phyloP scores from a whole-genome alignment of 1,140 invertebrate genomes.

The Atta colombica region DNA sequence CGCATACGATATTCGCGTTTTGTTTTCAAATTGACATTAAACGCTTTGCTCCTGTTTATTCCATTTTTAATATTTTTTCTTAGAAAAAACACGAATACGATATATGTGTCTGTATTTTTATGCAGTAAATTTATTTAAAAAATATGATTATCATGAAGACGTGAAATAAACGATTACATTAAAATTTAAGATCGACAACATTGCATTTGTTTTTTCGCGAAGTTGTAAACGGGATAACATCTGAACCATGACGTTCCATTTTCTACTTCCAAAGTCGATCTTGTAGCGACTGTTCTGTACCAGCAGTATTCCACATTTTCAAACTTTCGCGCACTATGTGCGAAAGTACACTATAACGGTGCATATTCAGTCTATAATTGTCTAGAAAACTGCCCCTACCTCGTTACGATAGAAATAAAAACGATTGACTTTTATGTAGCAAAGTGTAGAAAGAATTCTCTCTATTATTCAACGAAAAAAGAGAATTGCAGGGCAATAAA shows the following conservation, averaged over 20 bases:
- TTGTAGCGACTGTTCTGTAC: slow-evolving; percentile 52
- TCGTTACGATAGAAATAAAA: slow-evolving; percentile 67
- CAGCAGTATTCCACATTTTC: slow-evolving; percentile 62
- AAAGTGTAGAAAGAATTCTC: not conserved
- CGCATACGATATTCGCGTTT: not conserved
- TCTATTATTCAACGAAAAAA: slow-evolving; percentile 28
- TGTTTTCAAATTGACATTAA: not conserved
- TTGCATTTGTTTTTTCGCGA: not conserved
- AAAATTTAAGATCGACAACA: not conserved
- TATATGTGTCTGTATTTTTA: not conserved
- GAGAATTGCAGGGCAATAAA: slow-evolving; percentile 17
- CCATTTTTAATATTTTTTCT: not conserved
- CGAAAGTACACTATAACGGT: slow-evolving; percentile 59
- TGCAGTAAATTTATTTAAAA: not conserved
- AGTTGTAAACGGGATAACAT: slow-evolving; percentile 7
- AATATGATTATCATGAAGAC: not conserved
- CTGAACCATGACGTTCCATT: slow-evolving; percentile 38
- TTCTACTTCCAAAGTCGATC: slow-evolving; percentile 70
- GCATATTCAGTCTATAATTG: slow-evolving; percentile 59
- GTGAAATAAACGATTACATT: not conserved
- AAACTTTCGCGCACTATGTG: slow-evolving; percentile 65
- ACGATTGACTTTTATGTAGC: slow-evolving; percentile 26
- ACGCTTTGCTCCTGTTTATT: not conserved
- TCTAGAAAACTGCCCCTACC: slow-evolving; percentile 56
- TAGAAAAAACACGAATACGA: not conserved